These are phyloP conservation scores for Criorhina ranunculi DNA, from an alignment of 2,888 invertebrate genomes.

Conservation along the genomic window DNA sequence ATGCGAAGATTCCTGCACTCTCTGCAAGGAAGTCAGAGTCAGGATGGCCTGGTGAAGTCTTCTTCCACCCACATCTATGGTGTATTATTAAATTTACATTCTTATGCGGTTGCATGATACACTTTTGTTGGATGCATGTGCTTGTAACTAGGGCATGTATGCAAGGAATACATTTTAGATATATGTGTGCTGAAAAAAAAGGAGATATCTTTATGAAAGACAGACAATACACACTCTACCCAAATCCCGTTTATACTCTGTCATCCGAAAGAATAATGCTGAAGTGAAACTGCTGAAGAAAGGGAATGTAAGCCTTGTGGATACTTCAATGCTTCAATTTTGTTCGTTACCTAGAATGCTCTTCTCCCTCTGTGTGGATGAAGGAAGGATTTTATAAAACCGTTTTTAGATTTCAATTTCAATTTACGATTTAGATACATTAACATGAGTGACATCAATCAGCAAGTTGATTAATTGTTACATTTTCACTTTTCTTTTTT, in stretches of 20 bases:
- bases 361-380: conserved; percentile 6
- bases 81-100: conserved; percentile 72
- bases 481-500: background rate
- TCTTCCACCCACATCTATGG: conserved; percentile 14
- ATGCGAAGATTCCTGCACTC: conserved; percentile 65
- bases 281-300: conserved; percentile 57
- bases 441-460: conserved; percentile 44
- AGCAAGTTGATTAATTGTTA: conserved; percentile 31
- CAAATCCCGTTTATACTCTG: conserved; percentile 62
- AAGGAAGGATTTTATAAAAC: conserved; percentile 37
- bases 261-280: conserved; percentile 68
- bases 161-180: conserved; percentile 58
- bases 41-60: conserved; percentile 16
- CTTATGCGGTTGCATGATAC: conserved; percentile 67
- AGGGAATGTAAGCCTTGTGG: conserved; percentile 40
- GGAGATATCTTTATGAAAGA: conserved; percentile 18
- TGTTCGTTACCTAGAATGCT: conserved; percentile 33
- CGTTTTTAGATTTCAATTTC: conserved; percentile 44
- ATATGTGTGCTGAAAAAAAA: conserved; percentile 12
- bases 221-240: conserved; percentile 48
- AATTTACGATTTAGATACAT: conserved; percentile 24
- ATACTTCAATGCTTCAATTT: conserved; percentile 32
- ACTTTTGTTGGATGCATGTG: conserved; percentile 45
- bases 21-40: conserved; percentile 57
- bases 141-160: conserved; percentile 68